A percentile compares a stretch with the other conserved stretches of the same genome.
phyloP scores from a whole-genome alignment of 1,140 invertebrate species.

The Nautilus pompilius region DNA sequence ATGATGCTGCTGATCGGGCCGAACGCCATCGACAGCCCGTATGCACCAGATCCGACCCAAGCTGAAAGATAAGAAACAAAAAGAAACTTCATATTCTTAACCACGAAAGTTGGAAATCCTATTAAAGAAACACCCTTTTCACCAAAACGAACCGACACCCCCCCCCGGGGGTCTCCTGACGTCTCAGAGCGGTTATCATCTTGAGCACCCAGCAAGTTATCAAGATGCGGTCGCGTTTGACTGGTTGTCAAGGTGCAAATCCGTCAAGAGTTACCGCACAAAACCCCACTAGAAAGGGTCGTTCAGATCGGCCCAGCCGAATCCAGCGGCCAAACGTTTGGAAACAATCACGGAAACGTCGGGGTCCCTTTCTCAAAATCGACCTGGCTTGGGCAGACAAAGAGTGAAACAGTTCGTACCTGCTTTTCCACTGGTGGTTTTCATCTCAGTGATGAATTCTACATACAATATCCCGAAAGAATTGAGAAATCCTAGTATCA shows the following conservation, averaged over 20 bases:
- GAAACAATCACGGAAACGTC: neutral
- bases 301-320: neutral
- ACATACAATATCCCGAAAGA: constrained; percentile 41
- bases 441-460: constrained; percentile 30
- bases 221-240: too few relatives aligned
- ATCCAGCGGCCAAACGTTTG: neutral
- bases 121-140: too few relatives aligned
- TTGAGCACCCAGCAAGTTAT: too few relatives aligned
- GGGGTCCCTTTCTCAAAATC: neutral
- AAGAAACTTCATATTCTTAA: too few relatives aligned
- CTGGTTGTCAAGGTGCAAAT: too few relatives aligned
- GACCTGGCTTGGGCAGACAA: too few relatives aligned
- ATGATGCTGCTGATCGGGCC: constrained; percentile 33
- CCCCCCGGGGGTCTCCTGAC: neutral
- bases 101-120: too few relatives aligned
- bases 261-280: too few relatives aligned
- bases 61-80: constrained; percentile 23
- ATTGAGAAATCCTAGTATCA: constrained; percentile 35
- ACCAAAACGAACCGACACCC: neutral
- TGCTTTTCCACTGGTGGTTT: constrained; percentile 27
- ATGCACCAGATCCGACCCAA: constrained; percentile 38
- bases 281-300: neutral
- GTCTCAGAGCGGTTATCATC: too few relatives aligned
- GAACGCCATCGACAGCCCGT: constrained; percentile 38
- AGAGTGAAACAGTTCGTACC: too few relatives aligned